Base-by-base conservation (phyloP, 2,888 invertebrate genomes). In the Aleiodes leptofemur region DNA sequence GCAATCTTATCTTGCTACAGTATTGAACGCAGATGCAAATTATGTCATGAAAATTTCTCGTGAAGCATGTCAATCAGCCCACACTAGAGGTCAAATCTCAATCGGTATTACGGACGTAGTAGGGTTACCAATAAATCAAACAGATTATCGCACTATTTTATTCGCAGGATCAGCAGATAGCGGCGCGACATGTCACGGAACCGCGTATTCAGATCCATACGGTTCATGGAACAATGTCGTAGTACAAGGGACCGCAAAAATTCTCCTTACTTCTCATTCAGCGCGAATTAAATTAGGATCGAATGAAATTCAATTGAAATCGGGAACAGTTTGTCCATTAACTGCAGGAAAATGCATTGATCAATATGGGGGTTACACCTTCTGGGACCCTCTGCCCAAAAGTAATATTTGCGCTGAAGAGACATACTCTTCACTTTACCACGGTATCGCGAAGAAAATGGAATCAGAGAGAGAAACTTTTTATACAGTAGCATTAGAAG, bases 1-100 rank as follows among this genome's bases (percentile, higher is more conserved):
- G 76, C 72, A 76, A 38, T 80, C 77, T 0, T 76, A 80, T 38
- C 55, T 48, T 8, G 76, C 72, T 5, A 34, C 74, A 4, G 76
- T 77, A 9, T 29, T 14, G 0, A 71, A 56, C 8, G 61, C 71
- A 0, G 3, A 43, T 9, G 59, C 48, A 5, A 23, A 56, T 13
- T 74, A 69, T 55, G 16, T 77, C 1, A 16, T 59, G 3, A 61
- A 55, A 38, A 59, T 59, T 23, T 66, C 73, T 4, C 9, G 51
- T 6, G 69, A 74, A 14, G 38, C 16, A 61, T 77, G 74, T 53
- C 23, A 23, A 34, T n/a, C 38, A 43, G 16, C 74, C 3, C 72
- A 77, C 23, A 38, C n/a, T 3, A 13, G 31, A 2, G 55, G 72
- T 11, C 29, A 13, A 48, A 50, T 72, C 7, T 11, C 16, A 48